These are phyloP conservation scores for Leptoteleia sp. DNA, from an alignment of 1,140 invertebrate genomes.

Conservation along the genomic window DNA sequence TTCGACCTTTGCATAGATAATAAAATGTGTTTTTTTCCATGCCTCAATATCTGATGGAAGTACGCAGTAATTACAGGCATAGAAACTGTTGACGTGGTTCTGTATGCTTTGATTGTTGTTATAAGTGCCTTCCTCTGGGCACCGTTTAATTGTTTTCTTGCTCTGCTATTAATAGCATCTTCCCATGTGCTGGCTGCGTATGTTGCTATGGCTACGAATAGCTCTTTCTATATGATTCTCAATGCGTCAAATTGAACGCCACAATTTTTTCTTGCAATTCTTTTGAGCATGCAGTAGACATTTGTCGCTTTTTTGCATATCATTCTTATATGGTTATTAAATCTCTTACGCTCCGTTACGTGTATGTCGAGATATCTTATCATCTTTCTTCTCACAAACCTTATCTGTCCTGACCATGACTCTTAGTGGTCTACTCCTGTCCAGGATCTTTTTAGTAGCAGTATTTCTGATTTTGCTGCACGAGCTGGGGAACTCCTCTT, in stretches of 20 bases:
- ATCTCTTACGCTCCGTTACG: too few species aligned
- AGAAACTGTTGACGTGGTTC: constrained; percentile 19
- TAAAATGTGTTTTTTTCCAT: not conserved
- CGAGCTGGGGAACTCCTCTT: too few species aligned
- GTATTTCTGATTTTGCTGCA: too few species aligned
- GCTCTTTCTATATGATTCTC: constrained; percentile 17
- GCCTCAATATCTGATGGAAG: constrained; percentile 5
- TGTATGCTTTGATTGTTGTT: not conserved
- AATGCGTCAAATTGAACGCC: constrained; percentile 10
- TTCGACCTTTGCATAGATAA: not conserved
- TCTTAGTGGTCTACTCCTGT: too few species aligned
- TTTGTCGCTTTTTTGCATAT: not conserved
- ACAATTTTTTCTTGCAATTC: constrained; percentile 25
- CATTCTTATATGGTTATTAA: constrained; percentile 7
- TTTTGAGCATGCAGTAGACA: constrained; percentile 12
- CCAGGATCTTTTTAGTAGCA: too few species aligned
- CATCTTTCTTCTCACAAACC: too few species aligned
- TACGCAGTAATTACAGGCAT: constrained; percentile 7
- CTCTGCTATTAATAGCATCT: constrained; percentile 1
- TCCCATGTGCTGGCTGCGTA: constrained; percentile 34
- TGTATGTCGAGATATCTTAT: too few species aligned
- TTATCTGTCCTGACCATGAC: too few species aligned
- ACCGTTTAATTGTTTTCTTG: not conserved
- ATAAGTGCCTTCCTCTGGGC: constrained; percentile 17
- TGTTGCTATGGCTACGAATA: constrained; percentile 22